A percentile compares a stretch with the other conserved stretches of the same genome.
These are phyloP conservation scores for Zelleria hepariella DNA, from an alignment of 2,888 invertebrate genomes.

Conservation along the genomic window DNA sequence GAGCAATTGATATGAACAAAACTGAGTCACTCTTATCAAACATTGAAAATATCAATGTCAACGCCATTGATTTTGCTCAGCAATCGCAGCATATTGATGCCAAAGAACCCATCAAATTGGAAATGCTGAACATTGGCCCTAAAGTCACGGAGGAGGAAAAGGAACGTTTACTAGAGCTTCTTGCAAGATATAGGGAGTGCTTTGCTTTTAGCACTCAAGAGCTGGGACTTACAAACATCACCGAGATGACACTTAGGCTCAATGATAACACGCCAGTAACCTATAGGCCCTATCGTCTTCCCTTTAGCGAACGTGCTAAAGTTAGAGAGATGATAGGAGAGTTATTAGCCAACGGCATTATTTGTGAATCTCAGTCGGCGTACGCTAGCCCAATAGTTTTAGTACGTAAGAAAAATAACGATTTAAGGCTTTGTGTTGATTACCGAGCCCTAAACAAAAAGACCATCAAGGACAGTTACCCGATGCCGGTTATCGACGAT, in stretches of 20 bases:
- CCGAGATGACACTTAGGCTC: background rate
- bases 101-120: background rate
- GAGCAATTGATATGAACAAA: background rate
- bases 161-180: background rate
- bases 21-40: background rate
- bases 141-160: background rate
- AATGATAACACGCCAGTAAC: constrained; percentile 2
- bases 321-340: constrained; percentile 3
- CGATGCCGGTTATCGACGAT: constrained; percentile 23
- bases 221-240: constrained; percentile 1
- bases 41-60: background rate
- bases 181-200: constrained; percentile 1
- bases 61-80: background rate
- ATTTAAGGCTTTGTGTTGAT: constrained; percentile 17
- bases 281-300: constrained; percentile 3
- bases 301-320: background rate
- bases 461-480: constrained; percentile 20
- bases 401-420: constrained; percentile 18
- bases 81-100: background rate
- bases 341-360: background rate
- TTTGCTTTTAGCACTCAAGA: background rate
- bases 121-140: constrained; percentile 1
- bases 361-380: constrained; percentile 10
- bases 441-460: constrained; percentile 7
- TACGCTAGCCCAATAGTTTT: constrained; percentile 21